These are phyloP conservation scores for Apodemia hepburni DNA, from an alignment of 2,888 invertebrate species.

Conservation along the genomic window DNA sequence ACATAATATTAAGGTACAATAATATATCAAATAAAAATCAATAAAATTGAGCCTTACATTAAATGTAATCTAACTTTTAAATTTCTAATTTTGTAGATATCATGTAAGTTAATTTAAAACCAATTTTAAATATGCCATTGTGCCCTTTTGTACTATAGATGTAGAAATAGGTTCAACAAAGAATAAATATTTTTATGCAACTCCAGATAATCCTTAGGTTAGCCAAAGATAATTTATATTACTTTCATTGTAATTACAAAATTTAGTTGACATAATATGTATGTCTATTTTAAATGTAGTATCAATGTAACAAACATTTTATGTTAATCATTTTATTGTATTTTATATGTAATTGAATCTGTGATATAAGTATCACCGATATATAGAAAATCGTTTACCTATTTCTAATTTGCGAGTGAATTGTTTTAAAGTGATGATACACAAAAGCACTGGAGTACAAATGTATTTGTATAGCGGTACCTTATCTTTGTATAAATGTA, in stretches of 20 bases:
- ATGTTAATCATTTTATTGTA: constrained; percentile 11
- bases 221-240: constrained; percentile 20
- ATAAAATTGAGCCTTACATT: constrained; percentile 14
- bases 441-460: constrained; percentile 71
- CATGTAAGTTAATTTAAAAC: constrained; percentile 15
- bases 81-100: constrained; percentile 13
- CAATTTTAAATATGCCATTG: constrained; percentile 22
- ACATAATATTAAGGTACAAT: constrained; percentile 5
- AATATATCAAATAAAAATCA: constrained; percentile 11
- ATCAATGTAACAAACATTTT: constrained; percentile 1
- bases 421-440: constrained; percentile 11
- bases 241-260: constrained; percentile 10
- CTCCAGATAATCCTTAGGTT: constrained; percentile 17
- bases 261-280: neutral
- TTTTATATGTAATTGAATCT: constrained; percentile 32
- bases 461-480: constrained; percentile 35
- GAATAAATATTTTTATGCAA: constrained; percentile 14
- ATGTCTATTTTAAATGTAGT: neutral
- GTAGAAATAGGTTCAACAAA: constrained; percentile 15
- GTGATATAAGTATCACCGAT: constrained; percentile 36
- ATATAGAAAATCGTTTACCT: constrained; percentile 24
- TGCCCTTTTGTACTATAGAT: constrained; percentile 22
- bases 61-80: constrained; percentile 8
- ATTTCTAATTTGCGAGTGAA: constrained; percentile 24
- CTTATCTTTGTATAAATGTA: constrained; percentile 21